Evolutionary conservation across 1,140 invertebrate genomes (phyloP).

Genomic region (Cecropterus lyciades): DNA sequence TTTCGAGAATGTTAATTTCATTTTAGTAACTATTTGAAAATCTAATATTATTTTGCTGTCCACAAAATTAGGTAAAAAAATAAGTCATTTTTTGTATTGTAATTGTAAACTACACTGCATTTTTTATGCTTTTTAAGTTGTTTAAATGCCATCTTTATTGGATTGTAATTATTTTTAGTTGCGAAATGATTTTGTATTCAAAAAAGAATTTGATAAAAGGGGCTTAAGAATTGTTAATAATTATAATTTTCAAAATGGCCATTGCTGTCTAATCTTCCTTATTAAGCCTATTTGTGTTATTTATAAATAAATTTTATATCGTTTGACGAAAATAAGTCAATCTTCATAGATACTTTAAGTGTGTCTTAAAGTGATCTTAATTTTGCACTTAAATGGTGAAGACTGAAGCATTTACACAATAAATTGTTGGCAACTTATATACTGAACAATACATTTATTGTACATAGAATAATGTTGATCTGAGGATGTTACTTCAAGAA

Average conservation of each 20-base stretch:
- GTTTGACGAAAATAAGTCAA: constrained; percentile 13
- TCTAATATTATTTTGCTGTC: too few species aligned
- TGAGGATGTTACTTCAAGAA: constrained; percentile 50
- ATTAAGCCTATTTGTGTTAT: not conserved
- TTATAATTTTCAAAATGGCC: not conserved
- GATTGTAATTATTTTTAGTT: too few species aligned
- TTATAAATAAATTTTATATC: not conserved
- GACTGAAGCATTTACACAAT: constrained; percentile 73
- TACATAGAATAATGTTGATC: constrained; percentile 60
- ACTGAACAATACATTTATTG: constrained; percentile 50
- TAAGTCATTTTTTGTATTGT: too few species aligned
- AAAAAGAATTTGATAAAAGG: constrained; percentile 12
- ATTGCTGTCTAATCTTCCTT: constrained; percentile 1
- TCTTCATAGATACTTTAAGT: constrained; percentile 29
- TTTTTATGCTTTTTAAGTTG: too few species aligned
- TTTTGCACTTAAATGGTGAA: constrained; percentile 58
- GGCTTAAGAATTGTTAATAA: not conserved
- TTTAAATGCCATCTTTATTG: too few species aligned
- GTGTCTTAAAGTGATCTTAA: constrained; percentile 32
- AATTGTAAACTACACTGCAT: too few species aligned
- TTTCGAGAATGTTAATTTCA: not conserved
- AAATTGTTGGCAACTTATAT: constrained; percentile 61
- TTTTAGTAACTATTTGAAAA: too few species aligned
- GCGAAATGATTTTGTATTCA: constrained; percentile 4
- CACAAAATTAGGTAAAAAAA: too few species aligned